phyloP scores from a whole-genome alignment of 1,140 invertebrate species.

The Druon quercuslanigerum region DNA sequence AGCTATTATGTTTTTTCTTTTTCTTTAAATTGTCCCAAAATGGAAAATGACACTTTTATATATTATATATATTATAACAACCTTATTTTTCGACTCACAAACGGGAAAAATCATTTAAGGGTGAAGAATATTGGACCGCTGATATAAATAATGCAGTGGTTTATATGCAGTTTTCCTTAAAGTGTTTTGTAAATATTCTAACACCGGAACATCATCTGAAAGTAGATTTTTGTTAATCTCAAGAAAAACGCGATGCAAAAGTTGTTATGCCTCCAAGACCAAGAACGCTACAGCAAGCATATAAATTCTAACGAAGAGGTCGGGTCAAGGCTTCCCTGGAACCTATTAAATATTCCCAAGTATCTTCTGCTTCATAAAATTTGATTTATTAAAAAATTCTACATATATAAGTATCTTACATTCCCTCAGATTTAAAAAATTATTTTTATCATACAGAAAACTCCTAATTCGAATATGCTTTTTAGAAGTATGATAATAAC shows the following conservation, averaged over 20 bases:
- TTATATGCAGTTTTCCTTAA: too few relatives aligned
- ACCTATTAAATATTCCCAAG: slow-evolving; percentile 6
- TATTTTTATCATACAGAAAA: not conserved
- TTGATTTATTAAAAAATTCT: not conserved
- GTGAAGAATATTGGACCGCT: too few relatives aligned
- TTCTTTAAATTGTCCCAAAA: too few relatives aligned
- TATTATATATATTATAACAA: too few relatives aligned
- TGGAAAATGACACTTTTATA: too few relatives aligned
- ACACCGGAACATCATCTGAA: not conserved
- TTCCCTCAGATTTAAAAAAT: not conserved
- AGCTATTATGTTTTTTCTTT: too few relatives aligned
- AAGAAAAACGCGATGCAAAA: not conserved
- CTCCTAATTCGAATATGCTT: not conserved
- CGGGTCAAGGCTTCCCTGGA: slow-evolving; percentile 10
- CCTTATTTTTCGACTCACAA: too few relatives aligned
- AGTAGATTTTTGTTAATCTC: not conserved
- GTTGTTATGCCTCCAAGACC: slow-evolving; percentile 11
- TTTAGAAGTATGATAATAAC: not conserved
- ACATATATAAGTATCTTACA: not conserved
- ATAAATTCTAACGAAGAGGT: slow-evolving; percentile 29
- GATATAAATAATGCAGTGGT: not conserved
- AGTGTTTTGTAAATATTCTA: too few relatives aligned
- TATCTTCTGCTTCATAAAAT: slow-evolving; percentile 16
- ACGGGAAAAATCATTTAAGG: too few relatives aligned
- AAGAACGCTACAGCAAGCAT: slow-evolving; percentile 28